Evolutionary conservation across 1,140 invertebrate species (phyloP).

Genomic region (Ruditapes philippinarum): DNA sequence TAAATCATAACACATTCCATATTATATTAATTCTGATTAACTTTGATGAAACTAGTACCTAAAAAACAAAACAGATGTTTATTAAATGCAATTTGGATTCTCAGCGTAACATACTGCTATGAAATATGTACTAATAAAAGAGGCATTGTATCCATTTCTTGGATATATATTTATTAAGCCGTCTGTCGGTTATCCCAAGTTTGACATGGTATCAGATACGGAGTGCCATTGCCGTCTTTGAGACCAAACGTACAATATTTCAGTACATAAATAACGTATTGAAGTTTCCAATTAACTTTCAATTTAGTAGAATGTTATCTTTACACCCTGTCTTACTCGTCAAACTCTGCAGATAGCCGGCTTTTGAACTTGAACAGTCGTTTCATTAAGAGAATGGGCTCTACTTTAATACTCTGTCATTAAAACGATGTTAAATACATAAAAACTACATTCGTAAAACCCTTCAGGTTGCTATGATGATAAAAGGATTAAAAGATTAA

Average conservation of each 20-base stretch:
- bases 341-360: constrained; percentile 40
- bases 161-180: not conserved
- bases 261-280: constrained; percentile 32
- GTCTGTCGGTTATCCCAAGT: not conserved
- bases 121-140: too few species aligned
- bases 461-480: constrained; percentile 54
- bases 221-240: not conserved
- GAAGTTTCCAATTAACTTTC: constrained; percentile 45
- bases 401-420: constrained; percentile 47
- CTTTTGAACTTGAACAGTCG: constrained; percentile 40
- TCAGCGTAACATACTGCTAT: too few species aligned
- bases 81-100: too few species aligned
- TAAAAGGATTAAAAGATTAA: constrained; percentile 53
- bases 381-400: constrained; percentile 8
- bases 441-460: constrained; percentile 36
- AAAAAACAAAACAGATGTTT: too few species aligned
- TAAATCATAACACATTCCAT: too few species aligned
- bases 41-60: too few species aligned
- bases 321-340: not conserved
- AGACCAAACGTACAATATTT: not conserved
- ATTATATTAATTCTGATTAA: too few species aligned
- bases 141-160: not conserved
- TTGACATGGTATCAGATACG: constrained; percentile 10
- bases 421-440: constrained; percentile 64
- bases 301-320: constrained; percentile 51